Percentiles rank a stretch among this genome's conserved stretches.
These are phyloP conservation scores for Camponotus fellah DNA, from an alignment of 2,888 invertebrate genomes.

Conservation along the genomic window DNA sequence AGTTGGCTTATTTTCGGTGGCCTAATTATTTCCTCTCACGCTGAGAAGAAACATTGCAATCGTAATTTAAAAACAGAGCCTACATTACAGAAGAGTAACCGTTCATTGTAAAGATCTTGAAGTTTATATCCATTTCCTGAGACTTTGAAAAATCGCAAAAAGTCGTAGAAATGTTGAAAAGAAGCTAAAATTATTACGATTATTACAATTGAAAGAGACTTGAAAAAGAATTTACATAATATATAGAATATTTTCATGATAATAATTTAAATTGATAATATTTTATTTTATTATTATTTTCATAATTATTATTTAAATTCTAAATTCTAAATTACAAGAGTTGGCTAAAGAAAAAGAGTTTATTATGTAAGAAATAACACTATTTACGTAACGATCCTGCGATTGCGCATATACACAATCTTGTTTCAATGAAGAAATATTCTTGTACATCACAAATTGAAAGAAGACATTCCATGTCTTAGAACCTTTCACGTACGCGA, in stretches of 20 bases:
- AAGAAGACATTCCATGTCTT: not conserved
- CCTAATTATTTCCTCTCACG: slow-evolving; percentile 42
- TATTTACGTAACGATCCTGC: not conserved
- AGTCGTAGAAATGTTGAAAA: slow-evolving; percentile 3
- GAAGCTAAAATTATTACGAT: not conserved
- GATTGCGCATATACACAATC: not conserved
- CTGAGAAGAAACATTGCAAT: not conserved
- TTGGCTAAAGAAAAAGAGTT: not conserved
- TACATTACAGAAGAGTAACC: not conserved
- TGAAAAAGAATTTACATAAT: not conserved
- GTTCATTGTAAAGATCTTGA: not conserved
- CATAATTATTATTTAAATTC: not conserved
- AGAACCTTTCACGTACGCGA: not conserved
- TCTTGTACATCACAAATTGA: not conserved
- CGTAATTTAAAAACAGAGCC: slow-evolving; percentile 1
- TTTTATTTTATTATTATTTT: too few relatives aligned
- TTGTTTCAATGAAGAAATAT: not conserved
- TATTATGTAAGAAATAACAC: not conserved
- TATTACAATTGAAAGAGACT: not conserved
- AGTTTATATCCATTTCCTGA: not conserved
- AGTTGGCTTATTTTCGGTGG: slow-evolving; percentile 40
- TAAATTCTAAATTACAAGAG: not conserved
- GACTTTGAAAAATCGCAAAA: not conserved
- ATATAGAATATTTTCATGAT: too few relatives aligned
- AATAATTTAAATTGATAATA: too few relatives aligned